phyloP scores from a whole-genome alignment of 2,113 vertebrate species.

The Trematomus loennbergii region DNA sequence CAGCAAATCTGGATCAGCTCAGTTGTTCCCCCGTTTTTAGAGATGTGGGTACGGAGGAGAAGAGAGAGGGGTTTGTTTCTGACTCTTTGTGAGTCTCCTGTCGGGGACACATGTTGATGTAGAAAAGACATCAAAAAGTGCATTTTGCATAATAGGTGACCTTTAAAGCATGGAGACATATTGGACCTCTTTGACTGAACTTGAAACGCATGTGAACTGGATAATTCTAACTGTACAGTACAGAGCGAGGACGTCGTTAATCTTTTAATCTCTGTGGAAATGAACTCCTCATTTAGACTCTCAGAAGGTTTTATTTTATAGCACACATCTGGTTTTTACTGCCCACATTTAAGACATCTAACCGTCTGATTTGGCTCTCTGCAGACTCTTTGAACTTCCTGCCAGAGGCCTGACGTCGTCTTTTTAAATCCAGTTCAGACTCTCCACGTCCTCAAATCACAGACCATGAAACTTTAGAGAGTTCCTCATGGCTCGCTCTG shows the following conservation, averaged over 20 bases:
- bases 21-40: no score
- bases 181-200: neutral
- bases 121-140: no score
- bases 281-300: neutral
- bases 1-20: no score
- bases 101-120: no score
- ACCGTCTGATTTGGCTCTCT: slow-evolving; percentile 13
- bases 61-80: no score
- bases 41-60: no score
- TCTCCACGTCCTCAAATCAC: neutral
- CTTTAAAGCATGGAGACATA: no score
- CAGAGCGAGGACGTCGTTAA: neutral
- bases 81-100: no score
- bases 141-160: no score
- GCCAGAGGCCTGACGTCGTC: slow-evolving; percentile 37
- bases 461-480: neutral
- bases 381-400: slow-evolving; percentile 32
- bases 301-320: slow-evolving; percentile 18
- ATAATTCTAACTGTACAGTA: neutral
- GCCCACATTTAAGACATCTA: slow-evolving; percentile 18
- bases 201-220: neutral
- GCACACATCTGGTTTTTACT: slow-evolving; percentile 44
- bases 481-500: neutral
- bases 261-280: neutral
- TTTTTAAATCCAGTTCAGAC: neutral